These are phyloP conservation scores for Pristionchus fissidentatus DNA, from an alignment of 2,888 invertebrate species.

Conservation along the genomic window DNA sequence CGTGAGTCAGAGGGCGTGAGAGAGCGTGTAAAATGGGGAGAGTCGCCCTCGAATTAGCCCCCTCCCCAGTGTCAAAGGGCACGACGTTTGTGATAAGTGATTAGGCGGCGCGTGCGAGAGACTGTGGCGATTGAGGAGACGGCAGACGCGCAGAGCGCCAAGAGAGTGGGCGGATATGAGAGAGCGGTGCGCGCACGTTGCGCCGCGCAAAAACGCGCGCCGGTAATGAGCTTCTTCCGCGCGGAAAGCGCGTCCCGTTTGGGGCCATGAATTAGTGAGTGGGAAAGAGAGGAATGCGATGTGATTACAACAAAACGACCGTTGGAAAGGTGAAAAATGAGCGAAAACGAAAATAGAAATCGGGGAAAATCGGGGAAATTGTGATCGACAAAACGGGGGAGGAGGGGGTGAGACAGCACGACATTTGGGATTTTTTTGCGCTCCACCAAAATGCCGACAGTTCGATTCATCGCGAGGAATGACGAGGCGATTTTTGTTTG, in stretches of 20 bases:
- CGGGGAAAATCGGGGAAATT: background rate
- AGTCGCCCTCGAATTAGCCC: background rate
- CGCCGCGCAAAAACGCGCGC: background rate
- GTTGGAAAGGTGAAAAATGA: background rate
- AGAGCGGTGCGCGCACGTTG: background rate
- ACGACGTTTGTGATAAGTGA: slow-evolving; percentile 35
- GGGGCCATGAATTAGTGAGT: background rate
- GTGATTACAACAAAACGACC: slow-evolving; percentile 25
- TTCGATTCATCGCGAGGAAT: slow-evolving; percentile 8
- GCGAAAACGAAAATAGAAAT: too few species aligned
- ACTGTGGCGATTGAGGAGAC: slow-evolving; percentile 18
- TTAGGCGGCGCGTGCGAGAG: slow-evolving; percentile 20
- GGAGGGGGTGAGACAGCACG: too few species aligned
- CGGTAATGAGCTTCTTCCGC: slow-evolving; percentile 23
- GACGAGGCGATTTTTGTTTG: too few species aligned
- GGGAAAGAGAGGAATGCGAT: background rate
- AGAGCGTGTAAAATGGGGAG: background rate
- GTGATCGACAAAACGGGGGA: background rate
- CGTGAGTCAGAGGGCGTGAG: background rate
- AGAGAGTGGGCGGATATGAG: background rate
- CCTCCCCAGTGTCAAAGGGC: slow-evolving; percentile 44
- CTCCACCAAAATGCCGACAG: slow-evolving; percentile 31
- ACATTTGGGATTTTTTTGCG: too few species aligned
- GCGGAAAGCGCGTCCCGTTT: slow-evolving; percentile 6
- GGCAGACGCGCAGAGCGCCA: slow-evolving; percentile 19